Evolutionary conservation across 2,113 vertebrate genomes (phyloP).

Genomic region (Polyodon spathula): DNA sequence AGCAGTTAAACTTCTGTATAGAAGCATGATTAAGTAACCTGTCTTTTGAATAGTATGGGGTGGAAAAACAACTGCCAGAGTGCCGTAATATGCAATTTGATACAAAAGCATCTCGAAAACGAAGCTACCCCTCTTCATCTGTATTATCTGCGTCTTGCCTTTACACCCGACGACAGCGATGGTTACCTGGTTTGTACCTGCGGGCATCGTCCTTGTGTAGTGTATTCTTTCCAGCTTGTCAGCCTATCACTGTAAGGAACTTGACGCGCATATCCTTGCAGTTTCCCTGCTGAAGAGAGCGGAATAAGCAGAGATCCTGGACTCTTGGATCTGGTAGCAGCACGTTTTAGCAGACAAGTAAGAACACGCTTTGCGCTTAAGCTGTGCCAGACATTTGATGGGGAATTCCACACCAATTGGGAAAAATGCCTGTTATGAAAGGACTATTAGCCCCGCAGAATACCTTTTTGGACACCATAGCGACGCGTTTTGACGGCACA

Average conservation of each 20-base stretch:
- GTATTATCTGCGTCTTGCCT: slow-evolving; percentile 9
- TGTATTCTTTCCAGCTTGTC: not conserved
- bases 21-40: too few relatives aligned
- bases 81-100: too few relatives aligned
- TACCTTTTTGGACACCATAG: slow-evolving; percentile 96
- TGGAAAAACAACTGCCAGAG: too few relatives aligned
- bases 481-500: slow-evolving; percentile 95
- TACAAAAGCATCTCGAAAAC: too few relatives aligned
- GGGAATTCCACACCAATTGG: slow-evolving; percentile 73
- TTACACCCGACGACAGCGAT: slow-evolving; percentile 18
- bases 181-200: slow-evolving; percentile 49
- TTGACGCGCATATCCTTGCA: slow-evolving; percentile 33
- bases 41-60: too few relatives aligned
- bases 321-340: slow-evolving; percentile 22
- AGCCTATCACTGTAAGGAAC: slow-evolving; percentile 10
- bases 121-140: too few relatives aligned
- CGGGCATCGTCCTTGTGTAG: slow-evolving; percentile 24
- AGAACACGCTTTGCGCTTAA: slow-evolving; percentile 29
- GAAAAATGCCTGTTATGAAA: slow-evolving; percentile 98
- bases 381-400: slow-evolving; percentile 75
- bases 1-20: too few relatives aligned
- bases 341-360: slow-evolving; percentile 27
- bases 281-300: slow-evolving; percentile 22
- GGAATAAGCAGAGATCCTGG: slow-evolving; percentile 33
- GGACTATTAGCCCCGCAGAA: slow-evolving; percentile 96